phyloP scores from a whole-genome alignment of 1,140 invertebrate species.

The Dinoponera quadriceps region DNA sequence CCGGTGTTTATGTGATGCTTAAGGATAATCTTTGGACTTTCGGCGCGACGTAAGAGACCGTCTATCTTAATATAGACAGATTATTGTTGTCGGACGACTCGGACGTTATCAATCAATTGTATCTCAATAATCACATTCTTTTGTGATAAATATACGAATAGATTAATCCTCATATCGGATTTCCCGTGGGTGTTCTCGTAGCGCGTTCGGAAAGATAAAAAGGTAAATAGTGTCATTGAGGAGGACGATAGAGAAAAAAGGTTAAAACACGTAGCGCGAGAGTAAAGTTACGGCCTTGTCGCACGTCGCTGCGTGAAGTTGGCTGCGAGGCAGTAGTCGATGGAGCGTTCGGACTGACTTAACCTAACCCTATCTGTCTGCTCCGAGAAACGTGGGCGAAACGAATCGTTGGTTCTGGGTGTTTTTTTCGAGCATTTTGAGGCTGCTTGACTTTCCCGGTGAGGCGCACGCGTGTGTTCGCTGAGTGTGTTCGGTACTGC shows the following conservation, averaged over 20 bases:
- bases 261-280: background rate
- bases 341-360: background rate
- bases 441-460: background rate
- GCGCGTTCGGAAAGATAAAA: too few relatives aligned
- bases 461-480: constrained; percentile 8
- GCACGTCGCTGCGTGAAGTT: constrained; percentile 9
- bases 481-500: background rate
- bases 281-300: background rate
- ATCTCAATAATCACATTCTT: too few relatives aligned
- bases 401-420: background rate
- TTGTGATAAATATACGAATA: too few relatives aligned
- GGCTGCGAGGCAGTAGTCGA: background rate
- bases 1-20: too few relatives aligned
- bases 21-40: too few relatives aligned
- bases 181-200: too few relatives aligned
- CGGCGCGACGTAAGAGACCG: too few relatives aligned
- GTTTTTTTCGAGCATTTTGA: constrained; percentile 35
- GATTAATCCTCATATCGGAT: too few relatives aligned
- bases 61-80: too few relatives aligned
- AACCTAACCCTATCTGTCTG: constrained; percentile 6
- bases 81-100: too few relatives aligned
- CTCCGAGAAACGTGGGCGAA: constrained; percentile 9
- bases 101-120: too few relatives aligned
- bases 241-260: background rate
- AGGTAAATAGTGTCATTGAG: background rate